Percentiles rank a stretch among this genome's conserved stretches.
phyloP scores from a whole-genome alignment of 2,888 invertebrate species.

The Lepidocyrtinus sp. region DNA sequence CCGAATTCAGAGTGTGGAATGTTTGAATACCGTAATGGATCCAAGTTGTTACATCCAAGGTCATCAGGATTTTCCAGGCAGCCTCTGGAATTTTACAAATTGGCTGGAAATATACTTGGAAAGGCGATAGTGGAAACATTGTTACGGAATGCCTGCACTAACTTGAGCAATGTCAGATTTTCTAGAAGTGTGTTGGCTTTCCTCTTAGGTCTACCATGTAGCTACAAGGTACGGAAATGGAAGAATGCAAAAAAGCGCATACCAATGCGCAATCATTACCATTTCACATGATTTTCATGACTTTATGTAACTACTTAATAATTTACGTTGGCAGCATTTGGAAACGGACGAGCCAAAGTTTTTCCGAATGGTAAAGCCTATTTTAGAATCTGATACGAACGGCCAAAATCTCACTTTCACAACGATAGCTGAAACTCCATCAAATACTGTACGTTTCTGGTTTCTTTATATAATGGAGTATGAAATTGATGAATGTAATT shows the following conservation, averaged over 20 bases:
- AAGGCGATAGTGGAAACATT: slow-evolving; percentile 31
- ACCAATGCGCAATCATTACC: not conserved
- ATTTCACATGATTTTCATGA: not conserved
- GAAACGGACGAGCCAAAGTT: slow-evolving; percentile 36
- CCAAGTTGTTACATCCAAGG: slow-evolving; percentile 26
- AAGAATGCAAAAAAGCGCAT: not conserved
- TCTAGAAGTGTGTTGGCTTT: slow-evolving; percentile 29
- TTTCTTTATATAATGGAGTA: no score
- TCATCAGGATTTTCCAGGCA: not conserved
- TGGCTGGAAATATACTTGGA: slow-evolving; percentile 34
- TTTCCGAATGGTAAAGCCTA: slow-evolving; percentile 17
- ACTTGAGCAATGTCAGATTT: slow-evolving; percentile 5
- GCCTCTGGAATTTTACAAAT: slow-evolving; percentile 17
- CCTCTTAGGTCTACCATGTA: slow-evolving; percentile 21
- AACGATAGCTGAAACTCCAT: no score
- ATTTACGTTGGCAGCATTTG: slow-evolving; percentile 23
- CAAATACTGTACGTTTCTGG: no score
- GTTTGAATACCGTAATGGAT: slow-evolving; percentile 9
- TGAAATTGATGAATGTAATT: no score
- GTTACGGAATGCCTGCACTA: slow-evolving; percentile 21
- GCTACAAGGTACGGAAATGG: no score
- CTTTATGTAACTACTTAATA: no score
- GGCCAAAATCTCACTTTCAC: slow-evolving; percentile 9
- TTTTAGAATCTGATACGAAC: slow-evolving; percentile 4
- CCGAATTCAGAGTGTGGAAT: not conserved